These are phyloP conservation scores for Pagetopsis macropterus DNA, from an alignment of 2,797 vertebrate genomes.

Conservation along the genomic window DNA sequence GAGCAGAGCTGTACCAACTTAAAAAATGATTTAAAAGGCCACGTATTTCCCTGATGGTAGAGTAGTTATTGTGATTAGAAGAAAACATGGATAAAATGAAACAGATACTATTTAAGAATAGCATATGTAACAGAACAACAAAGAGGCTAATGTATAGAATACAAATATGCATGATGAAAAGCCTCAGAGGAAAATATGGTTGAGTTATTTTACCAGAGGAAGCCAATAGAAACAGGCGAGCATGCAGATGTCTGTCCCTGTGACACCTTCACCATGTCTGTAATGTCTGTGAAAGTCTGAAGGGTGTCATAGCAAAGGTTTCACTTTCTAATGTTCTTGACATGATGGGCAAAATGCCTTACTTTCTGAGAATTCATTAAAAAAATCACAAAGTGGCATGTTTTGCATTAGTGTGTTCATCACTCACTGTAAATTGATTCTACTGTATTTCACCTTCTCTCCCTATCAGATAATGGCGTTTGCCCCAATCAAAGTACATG, in stretches of 20 bases:
- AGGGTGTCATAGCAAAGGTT: neutral
- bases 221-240: neutral
- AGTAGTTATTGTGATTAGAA: neutral
- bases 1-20: neutral
- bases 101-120: neutral
- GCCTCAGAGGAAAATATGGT: neutral
- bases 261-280: neutral
- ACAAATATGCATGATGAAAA: conserved; percentile 6
- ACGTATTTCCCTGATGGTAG: neutral
- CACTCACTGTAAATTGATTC: conserved; percentile 10
- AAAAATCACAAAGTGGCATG: neutral
- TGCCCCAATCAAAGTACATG: conserved; percentile 21
- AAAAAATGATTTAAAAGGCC: neutral
- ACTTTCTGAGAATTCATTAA: conserved; percentile 1
- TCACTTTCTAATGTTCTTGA: neutral
- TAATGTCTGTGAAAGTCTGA: neutral
- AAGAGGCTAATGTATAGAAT: conserved; percentile 13
- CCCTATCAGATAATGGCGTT: conserved; percentile 32
- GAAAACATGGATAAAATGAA: neutral
- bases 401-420: neutral
- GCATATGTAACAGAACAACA: conserved; percentile 1
- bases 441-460: neutral
- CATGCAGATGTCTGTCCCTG: neutral
- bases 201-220: conserved; percentile 8
- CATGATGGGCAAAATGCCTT: neutral